These are phyloP conservation scores for Danio jaintianensis DNA, from an alignment of 2,797 vertebrate species.

Conservation along the genomic window DNA sequence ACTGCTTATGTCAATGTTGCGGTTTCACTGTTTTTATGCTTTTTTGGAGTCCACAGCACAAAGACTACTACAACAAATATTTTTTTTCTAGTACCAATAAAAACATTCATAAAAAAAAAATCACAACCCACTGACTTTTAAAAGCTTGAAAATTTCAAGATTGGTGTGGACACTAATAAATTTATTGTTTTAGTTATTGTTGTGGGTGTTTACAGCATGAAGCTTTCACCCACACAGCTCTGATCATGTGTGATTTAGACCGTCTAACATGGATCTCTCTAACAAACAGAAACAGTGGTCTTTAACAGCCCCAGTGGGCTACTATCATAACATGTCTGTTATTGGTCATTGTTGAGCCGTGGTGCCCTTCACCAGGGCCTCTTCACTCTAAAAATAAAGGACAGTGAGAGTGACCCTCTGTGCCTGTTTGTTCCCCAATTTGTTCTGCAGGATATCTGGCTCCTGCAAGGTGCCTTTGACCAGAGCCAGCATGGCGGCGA, in stretches of 20 bases:
- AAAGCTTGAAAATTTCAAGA: no score
- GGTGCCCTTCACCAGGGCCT: constrained; percentile 62
- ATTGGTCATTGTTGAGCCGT: constrained; percentile 63
- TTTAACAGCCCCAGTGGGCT: constrained; percentile 61
- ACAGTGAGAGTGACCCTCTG: constrained; percentile 74
- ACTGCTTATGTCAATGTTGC: no score
- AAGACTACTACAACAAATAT: no score
- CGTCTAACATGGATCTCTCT: constrained; percentile 22
- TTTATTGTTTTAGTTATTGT: neutral
- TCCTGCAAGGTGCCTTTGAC: constrained; percentile 73
- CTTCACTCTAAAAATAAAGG: constrained; percentile 66
- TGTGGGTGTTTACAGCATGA: constrained; percentile 28
- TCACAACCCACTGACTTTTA: no score
- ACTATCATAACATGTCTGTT: constrained; percentile 67
- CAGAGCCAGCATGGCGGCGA: constrained; percentile 48
- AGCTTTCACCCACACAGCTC: constrained; percentile 41
- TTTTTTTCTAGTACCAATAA: no score
- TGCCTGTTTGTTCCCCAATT: constrained; percentile 80
- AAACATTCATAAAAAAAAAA: no score
- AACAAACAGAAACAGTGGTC: constrained; percentile 61
- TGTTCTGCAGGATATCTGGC: constrained; percentile 75
- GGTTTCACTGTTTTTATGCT: no score
- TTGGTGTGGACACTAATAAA: neutral
- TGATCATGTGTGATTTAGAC: constrained; percentile 50
- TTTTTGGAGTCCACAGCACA: no score